phyloP scores from a whole-genome alignment of 2,797 vertebrate genomes.

The Leptoclinus maculatus region DNA sequence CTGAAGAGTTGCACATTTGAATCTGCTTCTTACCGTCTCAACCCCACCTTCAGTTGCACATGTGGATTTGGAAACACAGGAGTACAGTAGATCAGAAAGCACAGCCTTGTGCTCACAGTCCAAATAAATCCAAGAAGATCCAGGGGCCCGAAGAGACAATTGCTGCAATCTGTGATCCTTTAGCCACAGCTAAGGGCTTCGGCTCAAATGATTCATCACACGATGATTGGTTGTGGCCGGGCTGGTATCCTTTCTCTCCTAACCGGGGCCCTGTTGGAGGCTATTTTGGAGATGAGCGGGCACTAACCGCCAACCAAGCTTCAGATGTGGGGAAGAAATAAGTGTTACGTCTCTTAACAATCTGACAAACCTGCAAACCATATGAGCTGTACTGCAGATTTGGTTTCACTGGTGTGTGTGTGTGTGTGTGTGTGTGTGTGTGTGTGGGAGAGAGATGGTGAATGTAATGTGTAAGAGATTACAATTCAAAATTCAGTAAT shows the following conservation, averaged over 20 bases:
- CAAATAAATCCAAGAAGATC: conserved; percentile 65
- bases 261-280: conserved; percentile 65
- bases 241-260: conserved; percentile 69
- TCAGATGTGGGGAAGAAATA: conserved; percentile 80
- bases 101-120: conserved; percentile 34
- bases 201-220: conserved; percentile 82
- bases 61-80: conserved; percentile 25
- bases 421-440: conserved; percentile 21
- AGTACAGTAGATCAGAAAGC: conserved; percentile 39
- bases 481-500: conserved; percentile 4
- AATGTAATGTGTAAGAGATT: conserved; percentile 14
- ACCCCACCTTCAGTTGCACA: conserved; percentile 32
- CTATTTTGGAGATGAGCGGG: conserved; percentile 75
- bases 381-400: conserved; percentile 63
- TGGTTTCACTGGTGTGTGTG: conserved; percentile 42
- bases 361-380: conserved; percentile 78
- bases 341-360: conserved; percentile 76
- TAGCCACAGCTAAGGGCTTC: conserved; percentile 73
- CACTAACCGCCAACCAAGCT: conserved; percentile 58
- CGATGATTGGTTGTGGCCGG: conserved; percentile 75
- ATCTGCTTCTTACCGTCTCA: not conserved
- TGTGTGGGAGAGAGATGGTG: not conserved
- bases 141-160: conserved; percentile 38
- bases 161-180: conserved; percentile 68
- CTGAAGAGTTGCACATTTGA: not conserved